phyloP scores from a whole-genome alignment of 2,797 vertebrate genomes.

The Gymnocypris eckloni region DNA sequence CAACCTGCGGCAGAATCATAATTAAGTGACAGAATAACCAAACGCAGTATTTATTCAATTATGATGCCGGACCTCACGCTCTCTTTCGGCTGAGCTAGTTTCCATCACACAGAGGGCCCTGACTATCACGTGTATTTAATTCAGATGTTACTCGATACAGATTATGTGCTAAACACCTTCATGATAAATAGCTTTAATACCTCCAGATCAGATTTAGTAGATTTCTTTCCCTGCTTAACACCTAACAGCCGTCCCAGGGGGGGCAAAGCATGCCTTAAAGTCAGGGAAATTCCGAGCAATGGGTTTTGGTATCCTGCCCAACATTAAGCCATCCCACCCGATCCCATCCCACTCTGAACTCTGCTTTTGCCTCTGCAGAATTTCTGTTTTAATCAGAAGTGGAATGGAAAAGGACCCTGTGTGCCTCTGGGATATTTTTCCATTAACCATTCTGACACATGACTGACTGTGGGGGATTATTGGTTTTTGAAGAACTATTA shows the following conservation, averaged over 20 bases:
- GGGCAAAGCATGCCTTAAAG: constrained; percentile 62
- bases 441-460: constrained; percentile 99
- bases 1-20: constrained; percentile 60
- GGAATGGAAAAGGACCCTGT: constrained; percentile 88
- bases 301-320: constrained; percentile 67
- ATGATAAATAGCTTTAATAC: constrained; percentile 68
- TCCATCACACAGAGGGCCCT: constrained; percentile 42
- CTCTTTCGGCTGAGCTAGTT: constrained; percentile 23
- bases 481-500: constrained; percentile 99
- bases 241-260: constrained; percentile 61
- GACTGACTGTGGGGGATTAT: constrained; percentile 99
- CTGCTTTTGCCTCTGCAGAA: constrained; percentile 70
- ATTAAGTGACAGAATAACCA: constrained; percentile 63
- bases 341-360: constrained; percentile 64
- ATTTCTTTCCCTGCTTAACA: constrained; percentile 56
- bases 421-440: constrained; percentile 99
- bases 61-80: constrained; percentile 24
- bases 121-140: constrained; percentile 48
- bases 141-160: constrained; percentile 48
- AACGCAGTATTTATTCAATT: constrained; percentile 60
- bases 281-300: constrained; percentile 67
- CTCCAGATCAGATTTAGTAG: constrained; percentile 64
- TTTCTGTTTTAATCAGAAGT: constrained; percentile 97
- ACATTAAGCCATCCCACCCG: constrained; percentile 69
- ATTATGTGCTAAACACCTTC: constrained; percentile 57